phyloP scores from a whole-genome alignment of 1,140 invertebrate genomes.

The Galleria mellonella region DNA sequence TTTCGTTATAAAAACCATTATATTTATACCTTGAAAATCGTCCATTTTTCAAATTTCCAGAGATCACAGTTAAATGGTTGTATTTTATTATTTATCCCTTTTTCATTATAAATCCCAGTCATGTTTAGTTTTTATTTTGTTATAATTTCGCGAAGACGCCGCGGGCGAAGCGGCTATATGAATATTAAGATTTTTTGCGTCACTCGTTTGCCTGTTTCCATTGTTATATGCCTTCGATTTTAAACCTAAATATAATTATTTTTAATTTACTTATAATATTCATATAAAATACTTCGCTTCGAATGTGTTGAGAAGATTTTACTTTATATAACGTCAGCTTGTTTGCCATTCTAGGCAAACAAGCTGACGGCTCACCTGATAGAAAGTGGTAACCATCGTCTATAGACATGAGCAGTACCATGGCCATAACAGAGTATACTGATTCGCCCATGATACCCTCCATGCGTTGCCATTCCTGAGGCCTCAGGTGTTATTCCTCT shows the following conservation, averaged over 20 bases:
- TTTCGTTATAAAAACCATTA: conserved; percentile 26
- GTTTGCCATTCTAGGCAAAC: no score
- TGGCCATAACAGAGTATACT: no score
- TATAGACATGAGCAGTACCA: no score
- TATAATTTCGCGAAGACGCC: conserved; percentile 64
- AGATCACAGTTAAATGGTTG: conserved; percentile 18
- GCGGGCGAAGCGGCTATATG: conserved; percentile 49
- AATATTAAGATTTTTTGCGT: conserved; percentile 59
- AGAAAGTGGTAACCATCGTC: no score
- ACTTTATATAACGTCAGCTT: no score
- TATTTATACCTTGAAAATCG: conserved; percentile 7
- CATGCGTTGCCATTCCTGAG: no score
- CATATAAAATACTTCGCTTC: neutral
- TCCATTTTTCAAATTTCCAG: neutral
- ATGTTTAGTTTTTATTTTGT: conserved; percentile 62
- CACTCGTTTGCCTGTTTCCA: conserved; percentile 26
- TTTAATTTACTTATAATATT: neutral
- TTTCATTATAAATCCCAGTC: conserved; percentile 51
- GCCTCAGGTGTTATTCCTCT: no score
- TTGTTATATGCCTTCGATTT: conserved; percentile 1
- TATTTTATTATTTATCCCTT: conserved; percentile 27
- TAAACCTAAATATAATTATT: no score
- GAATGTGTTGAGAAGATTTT: no score
- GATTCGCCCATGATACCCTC: no score
- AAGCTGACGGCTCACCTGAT: no score